Evolutionary conservation across 2,888 invertebrate genomes (phyloP).

Genomic region (Frankliniella intonsa): DNA sequence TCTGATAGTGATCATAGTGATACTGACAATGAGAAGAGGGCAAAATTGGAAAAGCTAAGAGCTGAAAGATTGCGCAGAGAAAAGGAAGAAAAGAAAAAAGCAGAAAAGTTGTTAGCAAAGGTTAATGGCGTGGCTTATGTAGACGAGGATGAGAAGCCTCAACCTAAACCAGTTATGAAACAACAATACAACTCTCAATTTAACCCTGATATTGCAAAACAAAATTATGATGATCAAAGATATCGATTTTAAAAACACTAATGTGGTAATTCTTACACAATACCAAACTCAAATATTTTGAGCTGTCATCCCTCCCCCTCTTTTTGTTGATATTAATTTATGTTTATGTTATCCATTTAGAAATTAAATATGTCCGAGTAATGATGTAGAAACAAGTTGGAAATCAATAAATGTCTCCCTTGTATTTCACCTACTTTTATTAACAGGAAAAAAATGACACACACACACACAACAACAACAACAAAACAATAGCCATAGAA

Average conservation of each 20-base stretch:
- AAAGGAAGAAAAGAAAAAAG: conserved; percentile 65
- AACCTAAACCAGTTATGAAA: conserved; percentile 46
- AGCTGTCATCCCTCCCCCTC: background rate
- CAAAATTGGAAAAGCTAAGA: conserved; percentile 51
- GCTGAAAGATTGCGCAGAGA: conserved; percentile 78
- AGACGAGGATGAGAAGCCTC: conserved; percentile 41
- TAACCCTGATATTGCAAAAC: conserved; percentile 84
- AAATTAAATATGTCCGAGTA: background rate
- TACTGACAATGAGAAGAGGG: conserved; percentile 35
- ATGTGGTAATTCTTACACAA: background rate
- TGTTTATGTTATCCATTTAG: background rate
- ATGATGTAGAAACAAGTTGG: too few relatives aligned
- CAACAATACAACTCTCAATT: conserved; percentile 95
- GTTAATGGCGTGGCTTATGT: conserved; percentile 52
- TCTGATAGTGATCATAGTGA: conserved; percentile 36
- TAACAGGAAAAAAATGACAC: background rate
- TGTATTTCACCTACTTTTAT: too few relatives aligned
- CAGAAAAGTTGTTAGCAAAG: conserved; percentile 67
- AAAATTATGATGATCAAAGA: conserved; percentile 52
- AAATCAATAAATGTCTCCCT: too few relatives aligned
- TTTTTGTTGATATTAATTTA: background rate
- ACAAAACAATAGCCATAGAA: background rate
- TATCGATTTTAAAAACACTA: background rate
- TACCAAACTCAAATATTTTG: background rate
- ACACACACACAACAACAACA: background rate